These are phyloP conservation scores for Helostoma temminkii DNA, from an alignment of 2,797 vertebrate species.

Conservation along the genomic window DNA sequence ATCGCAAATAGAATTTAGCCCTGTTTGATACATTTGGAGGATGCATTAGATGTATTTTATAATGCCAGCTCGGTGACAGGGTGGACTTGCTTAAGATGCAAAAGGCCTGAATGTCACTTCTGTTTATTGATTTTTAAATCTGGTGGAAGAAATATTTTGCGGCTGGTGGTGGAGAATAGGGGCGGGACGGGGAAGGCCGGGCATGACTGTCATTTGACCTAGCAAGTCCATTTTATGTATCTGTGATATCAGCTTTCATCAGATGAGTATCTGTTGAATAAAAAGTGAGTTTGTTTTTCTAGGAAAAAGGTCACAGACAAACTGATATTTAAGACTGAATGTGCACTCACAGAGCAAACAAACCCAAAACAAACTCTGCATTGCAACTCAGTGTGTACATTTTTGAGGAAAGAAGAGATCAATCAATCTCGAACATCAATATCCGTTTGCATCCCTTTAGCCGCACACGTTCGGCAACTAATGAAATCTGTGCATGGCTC, in stretches of 20 bases:
- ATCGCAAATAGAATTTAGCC: constrained; percentile 49
- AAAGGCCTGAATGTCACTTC: constrained; percentile 76
- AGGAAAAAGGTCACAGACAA: constrained; percentile 66
- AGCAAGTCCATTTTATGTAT: constrained; percentile 57
- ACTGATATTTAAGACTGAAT: constrained; percentile 70
- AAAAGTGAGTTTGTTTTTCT: constrained; percentile 60
- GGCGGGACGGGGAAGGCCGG: neutral
- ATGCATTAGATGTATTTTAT: constrained; percentile 55
- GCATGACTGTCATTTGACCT: constrained; percentile 59
- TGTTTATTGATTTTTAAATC: constrained; percentile 80
- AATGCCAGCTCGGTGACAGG: constrained; percentile 59
- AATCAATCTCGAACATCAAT: constrained; percentile 90
- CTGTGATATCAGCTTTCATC: constrained; percentile 45
- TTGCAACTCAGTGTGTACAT: constrained; percentile 78
- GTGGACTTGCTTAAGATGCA: constrained; percentile 65
- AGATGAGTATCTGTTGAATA: constrained; percentile 65
- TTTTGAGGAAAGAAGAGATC: constrained; percentile 88
- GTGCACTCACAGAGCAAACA: constrained; percentile 64
- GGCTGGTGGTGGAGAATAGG: constrained; percentile 20
- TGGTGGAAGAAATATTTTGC: constrained; percentile 55
- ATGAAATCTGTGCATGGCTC: constrained; percentile 87
- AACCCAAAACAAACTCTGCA: constrained; percentile 74
- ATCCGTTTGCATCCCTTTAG: constrained; percentile 91
- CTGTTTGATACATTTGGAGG: constrained; percentile 58
- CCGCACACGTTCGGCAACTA: constrained; percentile 83